These are phyloP conservation scores for Leptinotarsa juncta DNA, from an alignment of 2,888 invertebrate species.

Conservation along the genomic window DNA sequence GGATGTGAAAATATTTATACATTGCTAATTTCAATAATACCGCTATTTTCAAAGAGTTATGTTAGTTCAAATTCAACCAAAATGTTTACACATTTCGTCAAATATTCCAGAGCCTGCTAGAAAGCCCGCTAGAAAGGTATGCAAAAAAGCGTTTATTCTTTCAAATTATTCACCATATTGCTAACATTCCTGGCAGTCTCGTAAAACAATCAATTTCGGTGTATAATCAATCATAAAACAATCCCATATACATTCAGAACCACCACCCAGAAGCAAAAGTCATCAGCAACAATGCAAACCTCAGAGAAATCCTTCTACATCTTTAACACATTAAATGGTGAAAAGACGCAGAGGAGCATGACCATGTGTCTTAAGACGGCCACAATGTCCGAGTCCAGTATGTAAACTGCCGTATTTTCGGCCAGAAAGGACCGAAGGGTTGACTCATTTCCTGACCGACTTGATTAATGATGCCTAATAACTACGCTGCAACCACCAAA, in stretches of 20 bases:
- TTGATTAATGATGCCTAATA: constrained; percentile 68
- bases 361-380: constrained; percentile 59
- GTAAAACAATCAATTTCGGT: constrained; percentile 1
- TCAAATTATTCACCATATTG: not conserved
- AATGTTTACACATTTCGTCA: not conserved
- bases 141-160: too few species aligned
- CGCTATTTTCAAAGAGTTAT: too few species aligned
- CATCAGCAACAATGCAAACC: constrained; percentile 45
- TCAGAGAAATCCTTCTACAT: constrained; percentile 48
- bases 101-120: too few species aligned
- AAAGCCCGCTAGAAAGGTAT: too few species aligned
- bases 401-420: constrained; percentile 60
- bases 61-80: too few species aligned
- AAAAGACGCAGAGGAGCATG: constrained; percentile 55
- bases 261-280: constrained; percentile 55
- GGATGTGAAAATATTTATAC: too few species aligned
- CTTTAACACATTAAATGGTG: constrained; percentile 57
- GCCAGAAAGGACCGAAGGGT: constrained; percentile 65
- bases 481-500: constrained; percentile 56
- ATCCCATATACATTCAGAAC: constrained; percentile 31
- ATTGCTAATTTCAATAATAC: too few species aligned
- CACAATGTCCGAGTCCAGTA: constrained; percentile 58
- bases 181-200: not conserved
- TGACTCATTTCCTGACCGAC: constrained; percentile 67
- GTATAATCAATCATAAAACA: constrained; percentile 14